A percentile compares a stretch with the other conserved stretches of the same genome.
These are phyloP conservation scores for Dipodomys merriami DNA, from an alignment of 2,113 vertebrate species.

Conservation along the genomic window DNA sequence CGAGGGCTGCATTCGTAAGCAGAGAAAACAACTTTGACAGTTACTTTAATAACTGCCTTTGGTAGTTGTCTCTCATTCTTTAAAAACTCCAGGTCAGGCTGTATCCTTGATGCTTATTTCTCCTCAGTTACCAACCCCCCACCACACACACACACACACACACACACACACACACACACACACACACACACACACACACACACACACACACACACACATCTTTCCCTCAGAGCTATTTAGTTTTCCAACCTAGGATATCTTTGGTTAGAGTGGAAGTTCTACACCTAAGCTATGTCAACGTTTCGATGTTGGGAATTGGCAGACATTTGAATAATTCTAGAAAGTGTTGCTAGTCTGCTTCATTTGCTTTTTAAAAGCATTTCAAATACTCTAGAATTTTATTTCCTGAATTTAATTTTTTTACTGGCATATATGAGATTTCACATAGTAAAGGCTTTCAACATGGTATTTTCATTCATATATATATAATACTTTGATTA, in stretches of 20 bases:
- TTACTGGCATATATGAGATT: no score
- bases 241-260: conserved; percentile 17
- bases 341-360: not conserved
- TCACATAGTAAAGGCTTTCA: no score
- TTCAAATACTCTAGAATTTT: conserved; percentile 33
- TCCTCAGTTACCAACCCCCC: conserved; percentile 13
- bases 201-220: conserved; percentile 26
- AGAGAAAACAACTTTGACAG: conserved; percentile 55
- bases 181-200: conserved; percentile 25
- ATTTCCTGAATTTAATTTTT: no score
- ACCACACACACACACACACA: not conserved
- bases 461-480: no score
- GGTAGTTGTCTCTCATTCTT: conserved; percentile 62
- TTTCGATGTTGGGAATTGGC: not conserved
- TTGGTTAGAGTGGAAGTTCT: not conserved
- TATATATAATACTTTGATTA: no score
- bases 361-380: conserved; percentile 9
- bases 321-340: conserved; percentile 4
- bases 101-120: conserved; percentile 59
- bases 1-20: not conserved
- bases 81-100: conserved; percentile 45
- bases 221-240: not conserved
- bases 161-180: not conserved
- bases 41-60: conserved; percentile 68
- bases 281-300: not conserved